Evolutionary conservation across 2,888 invertebrate species (phyloP), one percentile per base, ranked within the genome.

Genomic region (Pammene aurita): DNA sequence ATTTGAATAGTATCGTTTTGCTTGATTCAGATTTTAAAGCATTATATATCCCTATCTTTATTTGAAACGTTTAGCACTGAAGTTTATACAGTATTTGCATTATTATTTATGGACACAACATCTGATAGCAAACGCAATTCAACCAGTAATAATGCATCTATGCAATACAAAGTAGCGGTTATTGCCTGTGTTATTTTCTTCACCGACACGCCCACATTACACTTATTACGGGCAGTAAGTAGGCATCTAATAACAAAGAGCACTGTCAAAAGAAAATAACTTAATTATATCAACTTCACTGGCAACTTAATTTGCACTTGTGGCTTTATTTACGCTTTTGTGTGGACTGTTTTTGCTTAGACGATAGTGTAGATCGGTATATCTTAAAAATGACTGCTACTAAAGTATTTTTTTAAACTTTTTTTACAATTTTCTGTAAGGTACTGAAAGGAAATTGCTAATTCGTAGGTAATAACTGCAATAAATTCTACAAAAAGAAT

Each of bases 141-240:
- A 13, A 60, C 60, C 57, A 57, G 46, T 65, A 69, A 54, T 68
- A 68, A 57, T 52, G 52, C 52, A 63, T 69, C 64, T 58, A 60
- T 16, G 58, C 38, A 64, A 62, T 67, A 70, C 62, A 61, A 70
- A 62, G 70, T 67, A 67, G 62, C 67, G 65, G 54, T 38, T 35
- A 48, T 64, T 41, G 54, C 38, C 16, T 48, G 58, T 60, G 46
- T 60, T 69, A 64, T 69, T 69, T 60, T 14, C 64, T 46, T 54
- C 14, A 63, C 50, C 18, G 46, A 54, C 11, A 46, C 69, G 64
- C 60, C 64, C 65, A 69, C 69, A 48, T 34, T 60, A 52, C 60
- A 54, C 65, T 69, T 69, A 69, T 46, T 54, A 57, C 58, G 60
- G 64, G 54, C 38, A 58, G 69, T 64, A 60, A 69, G 50, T 64